phyloP scores from a whole-genome alignment of 2,113 vertebrate species.

The Sus scrofa region DNA sequence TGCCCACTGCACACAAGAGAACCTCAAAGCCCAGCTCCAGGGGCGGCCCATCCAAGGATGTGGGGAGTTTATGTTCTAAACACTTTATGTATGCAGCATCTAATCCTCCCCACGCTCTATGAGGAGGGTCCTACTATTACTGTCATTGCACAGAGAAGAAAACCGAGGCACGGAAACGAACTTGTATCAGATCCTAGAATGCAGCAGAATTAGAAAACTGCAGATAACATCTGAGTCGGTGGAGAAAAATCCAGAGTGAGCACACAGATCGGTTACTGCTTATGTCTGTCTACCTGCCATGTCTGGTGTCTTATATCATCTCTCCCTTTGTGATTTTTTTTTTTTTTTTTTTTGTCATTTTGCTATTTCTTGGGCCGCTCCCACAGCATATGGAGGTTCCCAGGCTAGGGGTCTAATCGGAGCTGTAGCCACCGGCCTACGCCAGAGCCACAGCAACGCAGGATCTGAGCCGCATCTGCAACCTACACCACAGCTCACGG shows the following conservation, averaged over 20 bases:
- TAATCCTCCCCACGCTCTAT: background rate
- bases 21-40: background rate
- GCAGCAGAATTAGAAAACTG: background rate
- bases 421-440: too few relatives aligned
- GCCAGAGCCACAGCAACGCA: too few relatives aligned
- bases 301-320: background rate
- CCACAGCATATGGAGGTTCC: too few relatives aligned
- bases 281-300: rapidly evolving
- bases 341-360: too few relatives aligned
- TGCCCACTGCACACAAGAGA: background rate
- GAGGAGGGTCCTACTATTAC: too few relatives aligned
- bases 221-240: background rate
- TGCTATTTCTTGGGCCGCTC: too few relatives aligned
- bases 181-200: background rate
- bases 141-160: rapidly evolving
- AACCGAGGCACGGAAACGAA: background rate
- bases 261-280: rapidly evolving
- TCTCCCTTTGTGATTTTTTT: background rate
- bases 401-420: too few relatives aligned
- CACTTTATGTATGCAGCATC: background rate
- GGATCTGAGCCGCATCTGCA: too few relatives aligned
- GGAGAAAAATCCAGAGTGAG: background rate
- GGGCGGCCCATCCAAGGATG: background rate
- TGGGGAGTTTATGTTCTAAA: too few relatives aligned
- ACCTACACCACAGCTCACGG: too few relatives aligned